Conservation (phyloP, 2,113 vertebrate genomes). For the Macroglossus sobrinus region DNA sequence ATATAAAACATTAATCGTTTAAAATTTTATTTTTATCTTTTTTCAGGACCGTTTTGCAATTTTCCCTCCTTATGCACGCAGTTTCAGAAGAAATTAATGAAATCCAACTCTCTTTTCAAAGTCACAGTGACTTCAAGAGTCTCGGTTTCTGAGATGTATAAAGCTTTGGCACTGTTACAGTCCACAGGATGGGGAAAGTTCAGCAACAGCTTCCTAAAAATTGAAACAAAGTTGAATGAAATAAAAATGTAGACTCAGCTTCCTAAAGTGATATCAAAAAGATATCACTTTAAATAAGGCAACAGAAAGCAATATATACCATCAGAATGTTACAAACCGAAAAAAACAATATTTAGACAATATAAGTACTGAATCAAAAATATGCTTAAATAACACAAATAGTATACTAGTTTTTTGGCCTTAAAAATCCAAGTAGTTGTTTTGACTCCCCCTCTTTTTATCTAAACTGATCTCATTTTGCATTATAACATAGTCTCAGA, state of each 20-base stretch:
- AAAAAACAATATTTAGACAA: not conserved
- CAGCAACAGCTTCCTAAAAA: constrained; percentile 90
- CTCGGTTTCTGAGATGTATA: constrained; percentile 85
- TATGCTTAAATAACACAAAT: not conserved
- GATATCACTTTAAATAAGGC: constrained; percentile 19
- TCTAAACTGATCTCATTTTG: not conserved
- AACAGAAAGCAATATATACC: not conserved
- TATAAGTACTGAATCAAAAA: not conserved
- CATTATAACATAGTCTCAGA: not conserved
- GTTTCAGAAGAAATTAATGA: constrained; percentile 83
- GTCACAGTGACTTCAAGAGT: constrained; percentile 90
- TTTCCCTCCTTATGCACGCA: constrained; percentile 5
- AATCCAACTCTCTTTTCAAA: constrained; percentile 86
- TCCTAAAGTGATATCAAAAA: constrained; percentile 17
- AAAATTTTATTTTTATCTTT: not conserved
- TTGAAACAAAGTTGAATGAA: not conserved
- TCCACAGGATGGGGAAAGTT: constrained; percentile 90
- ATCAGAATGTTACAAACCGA: not conserved
- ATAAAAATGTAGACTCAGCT: constrained; percentile 18
- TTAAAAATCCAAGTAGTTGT: constrained; percentile 26
- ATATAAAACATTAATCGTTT: not conserved
- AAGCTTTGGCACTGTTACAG: constrained; percentile 85
- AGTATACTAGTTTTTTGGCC: not conserved
- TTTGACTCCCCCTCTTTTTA: not conserved
- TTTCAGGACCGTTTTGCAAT: not conserved